Evolutionary conservation across 1,140 invertebrate genomes (phyloP), one percentile per base, ranked within the genome.

Genomic region (Saccostrea cuccullata): DNA sequence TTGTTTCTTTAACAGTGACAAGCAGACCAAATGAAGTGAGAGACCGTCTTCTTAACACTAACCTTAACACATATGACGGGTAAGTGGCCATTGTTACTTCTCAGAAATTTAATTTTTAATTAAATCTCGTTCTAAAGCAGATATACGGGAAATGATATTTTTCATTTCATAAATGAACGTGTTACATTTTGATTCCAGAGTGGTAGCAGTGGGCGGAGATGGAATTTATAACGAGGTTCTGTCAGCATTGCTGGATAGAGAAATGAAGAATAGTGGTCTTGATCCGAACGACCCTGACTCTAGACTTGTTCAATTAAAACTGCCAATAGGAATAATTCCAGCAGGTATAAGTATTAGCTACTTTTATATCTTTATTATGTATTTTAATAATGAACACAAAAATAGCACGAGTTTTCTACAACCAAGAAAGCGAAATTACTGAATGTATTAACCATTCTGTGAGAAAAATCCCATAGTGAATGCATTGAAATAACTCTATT

Each of bases 311-410:
- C 82, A 87, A 13, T 40, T 85, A 23, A 55, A 40, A 4, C 13
- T 91, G 13, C 92, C 92, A 9, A 70, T 92, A 40, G 92, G 92
- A 64, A 89, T 93, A 26, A 91, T 93, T 73, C 92, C 92, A 8
- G 91, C 91, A 36, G 90, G 89, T 90, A 60, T 64, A 64, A 47
- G 2, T 47, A 6, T 47, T 47, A 3, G 2, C 6, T 47, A 2
- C 6, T 47, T 47, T 6, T 47, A 3, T 47, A n/a, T 6, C 6
- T 47, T 2, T 47, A 47, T 47, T 47, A 3, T 47, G 47, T 47
- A 6, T 47, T 47, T 47, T 47, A 47, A 47, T 47, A 47, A 47
- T 47, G 6, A 47, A 47, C 40, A 3, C 47, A 47, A 47, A 0
- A 47, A 47, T 1, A 47, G 47, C 5, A 47, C 6, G 47, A 8